phyloP scores from a whole-genome alignment of 2,797 vertebrate genomes.

The Rallus crepitans region DNA sequence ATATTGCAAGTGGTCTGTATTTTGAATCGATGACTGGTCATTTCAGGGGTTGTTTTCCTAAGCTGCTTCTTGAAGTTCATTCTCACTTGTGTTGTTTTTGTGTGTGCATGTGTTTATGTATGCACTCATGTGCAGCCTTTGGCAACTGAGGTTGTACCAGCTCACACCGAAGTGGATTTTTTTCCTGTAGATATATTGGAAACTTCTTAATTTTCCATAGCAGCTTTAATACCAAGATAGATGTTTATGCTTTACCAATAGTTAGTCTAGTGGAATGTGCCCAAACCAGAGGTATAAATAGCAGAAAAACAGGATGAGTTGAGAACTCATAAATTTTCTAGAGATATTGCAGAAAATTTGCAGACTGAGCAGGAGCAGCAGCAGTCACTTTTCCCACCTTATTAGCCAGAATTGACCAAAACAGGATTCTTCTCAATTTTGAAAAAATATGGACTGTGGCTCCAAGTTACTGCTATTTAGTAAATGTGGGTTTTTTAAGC shows the following conservation, averaged over 20 bases:
- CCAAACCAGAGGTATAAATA: neutral
- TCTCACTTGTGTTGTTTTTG: neutral
- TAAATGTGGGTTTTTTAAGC: neutral
- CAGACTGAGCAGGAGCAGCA: neutral
- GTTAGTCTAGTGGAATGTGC: neutral
- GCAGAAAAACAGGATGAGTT: neutral
- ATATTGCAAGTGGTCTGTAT: neutral
- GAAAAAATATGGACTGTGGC: neutral
- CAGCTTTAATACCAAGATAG: neutral
- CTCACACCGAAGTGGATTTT: neutral
- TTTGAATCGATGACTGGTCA: neutral
- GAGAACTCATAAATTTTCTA: neutral
- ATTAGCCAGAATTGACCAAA: neutral
- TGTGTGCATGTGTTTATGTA: neutral
- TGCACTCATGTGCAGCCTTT: neutral
- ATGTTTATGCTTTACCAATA: neutral
- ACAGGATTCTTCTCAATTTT: neutral
- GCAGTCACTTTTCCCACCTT: neutral
- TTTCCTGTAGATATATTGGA: neutral
- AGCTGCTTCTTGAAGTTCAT: neutral
- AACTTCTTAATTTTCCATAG: neutral
- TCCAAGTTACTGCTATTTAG: neutral
- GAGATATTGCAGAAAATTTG: neutral
- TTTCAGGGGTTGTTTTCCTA: neutral
- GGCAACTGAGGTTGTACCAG: neutral